Percentiles rank a stretch among this genome's conserved stretches.
Evolutionary conservation across 2,888 invertebrate genomes (phyloP).

Genomic region (Agonopterix heracliana): DNA sequence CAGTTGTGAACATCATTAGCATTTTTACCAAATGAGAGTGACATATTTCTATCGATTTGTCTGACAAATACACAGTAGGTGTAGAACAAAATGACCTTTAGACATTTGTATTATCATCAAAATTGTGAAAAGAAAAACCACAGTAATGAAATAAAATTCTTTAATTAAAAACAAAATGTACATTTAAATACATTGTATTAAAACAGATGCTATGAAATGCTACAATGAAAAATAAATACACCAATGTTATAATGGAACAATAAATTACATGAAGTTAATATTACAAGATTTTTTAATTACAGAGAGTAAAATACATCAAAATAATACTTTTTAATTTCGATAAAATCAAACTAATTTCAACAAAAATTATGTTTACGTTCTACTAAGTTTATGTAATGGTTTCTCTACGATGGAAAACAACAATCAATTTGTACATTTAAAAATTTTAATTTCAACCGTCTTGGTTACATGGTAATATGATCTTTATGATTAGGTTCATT

Average conservation of each 20-base stretch:
- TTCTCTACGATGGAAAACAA: too few relatives aligned
- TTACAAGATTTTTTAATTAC: background rate
- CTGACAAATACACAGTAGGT: too few relatives aligned
- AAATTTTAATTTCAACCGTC: background rate
- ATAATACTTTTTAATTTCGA: conserved; percentile 17
- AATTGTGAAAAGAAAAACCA: background rate
- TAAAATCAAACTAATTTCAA: conserved; percentile 1
- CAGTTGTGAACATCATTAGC: too few relatives aligned
- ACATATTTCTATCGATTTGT: too few relatives aligned
- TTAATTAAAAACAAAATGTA: conserved; percentile 20
- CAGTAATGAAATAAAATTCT: conserved; percentile 12
- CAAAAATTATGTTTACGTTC: too few relatives aligned
- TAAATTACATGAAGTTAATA: conserved; percentile 12
- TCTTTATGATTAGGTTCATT: background rate
- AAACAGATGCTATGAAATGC: conserved; percentile 9
- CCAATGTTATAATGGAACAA: conserved; percentile 7
- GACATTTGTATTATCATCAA: too few relatives aligned
- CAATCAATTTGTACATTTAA: background rate
- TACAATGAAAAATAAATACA: conserved; percentile 22
- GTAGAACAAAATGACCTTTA: too few relatives aligned
- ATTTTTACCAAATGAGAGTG: too few relatives aligned
- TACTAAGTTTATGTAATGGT: background rate
- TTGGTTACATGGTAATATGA: background rate
- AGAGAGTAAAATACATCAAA: conserved; percentile 2
- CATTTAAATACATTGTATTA: conserved; percentile 10